A percentile compares a stretch with the other conserved stretches of the same genome.
These are phyloP conservation scores for Acanthosoma haemorrhoidale DNA, from an alignment of 2,888 invertebrate species.

Conservation along the genomic window DNA sequence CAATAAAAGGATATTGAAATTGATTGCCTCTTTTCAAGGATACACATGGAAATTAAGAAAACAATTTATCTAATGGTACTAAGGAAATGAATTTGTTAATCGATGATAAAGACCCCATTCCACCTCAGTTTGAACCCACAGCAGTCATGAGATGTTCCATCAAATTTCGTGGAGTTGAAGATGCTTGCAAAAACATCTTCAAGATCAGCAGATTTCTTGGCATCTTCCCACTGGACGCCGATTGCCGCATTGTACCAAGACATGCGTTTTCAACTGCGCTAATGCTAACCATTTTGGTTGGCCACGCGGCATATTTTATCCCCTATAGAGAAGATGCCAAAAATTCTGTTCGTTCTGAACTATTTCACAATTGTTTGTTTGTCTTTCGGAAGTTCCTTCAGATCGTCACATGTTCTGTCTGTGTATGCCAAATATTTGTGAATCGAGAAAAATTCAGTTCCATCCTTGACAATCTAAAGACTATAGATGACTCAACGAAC, in stretches of 20 bases:
- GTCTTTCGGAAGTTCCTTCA: background rate
- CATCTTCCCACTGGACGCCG: background rate
- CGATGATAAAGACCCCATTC: too few species aligned
- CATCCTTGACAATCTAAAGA: background rate
- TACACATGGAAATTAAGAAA: too few species aligned
- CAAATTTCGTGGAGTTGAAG: background rate
- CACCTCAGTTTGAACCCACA: too few species aligned
- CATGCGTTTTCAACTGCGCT: background rate
- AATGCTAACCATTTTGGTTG: background rate
- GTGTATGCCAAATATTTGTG: background rate
- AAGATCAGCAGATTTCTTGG: background rate
- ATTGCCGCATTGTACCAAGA: background rate
- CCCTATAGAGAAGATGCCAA: background rate
- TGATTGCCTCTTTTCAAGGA: too few species aligned
- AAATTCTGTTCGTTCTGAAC: background rate
- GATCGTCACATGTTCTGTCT: background rate
- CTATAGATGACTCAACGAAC: background rate
- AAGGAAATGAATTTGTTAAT: too few species aligned
- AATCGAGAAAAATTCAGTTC: background rate
- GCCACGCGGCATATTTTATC: background rate
- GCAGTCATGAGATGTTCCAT: background rate
- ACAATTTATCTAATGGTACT: too few species aligned
- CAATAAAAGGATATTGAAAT: too few species aligned
- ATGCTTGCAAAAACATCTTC: background rate
- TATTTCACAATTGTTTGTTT: background rate